These are phyloP conservation scores for Tiliqua scincoides DNA, from an alignment of 2,113 vertebrate genomes.

Conservation along the genomic window DNA sequence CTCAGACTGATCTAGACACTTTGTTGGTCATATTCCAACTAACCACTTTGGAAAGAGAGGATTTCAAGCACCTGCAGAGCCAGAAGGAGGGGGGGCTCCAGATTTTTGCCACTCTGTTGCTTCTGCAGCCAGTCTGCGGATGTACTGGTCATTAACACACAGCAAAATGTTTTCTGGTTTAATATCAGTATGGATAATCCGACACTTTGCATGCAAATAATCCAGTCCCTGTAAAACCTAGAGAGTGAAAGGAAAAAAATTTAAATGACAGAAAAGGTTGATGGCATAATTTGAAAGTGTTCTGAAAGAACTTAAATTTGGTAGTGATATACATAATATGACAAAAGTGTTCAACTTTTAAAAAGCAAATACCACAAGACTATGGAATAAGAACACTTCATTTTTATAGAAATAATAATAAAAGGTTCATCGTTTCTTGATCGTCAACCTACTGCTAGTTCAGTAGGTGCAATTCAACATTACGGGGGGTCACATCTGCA, in stretches of 20 bases:
- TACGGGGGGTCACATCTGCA: too few species aligned
- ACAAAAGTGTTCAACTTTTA: background rate
- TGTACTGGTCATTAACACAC: slow-evolving; percentile 91
- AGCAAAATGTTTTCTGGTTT: slow-evolving; percentile 97
- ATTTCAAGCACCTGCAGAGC: slow-evolving; percentile 87
- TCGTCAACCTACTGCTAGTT: background rate
- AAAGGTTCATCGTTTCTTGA: background rate
- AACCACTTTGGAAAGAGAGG: background rate
- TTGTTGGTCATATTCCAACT: background rate
- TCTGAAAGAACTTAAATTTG: background rate
- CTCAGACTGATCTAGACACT: background rate
- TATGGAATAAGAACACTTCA: background rate
- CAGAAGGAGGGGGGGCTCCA: slow-evolving; percentile 93
- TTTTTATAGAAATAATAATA: background rate
- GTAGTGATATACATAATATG: background rate
- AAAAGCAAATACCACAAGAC: background rate
- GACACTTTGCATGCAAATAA: slow-evolving; percentile 94
- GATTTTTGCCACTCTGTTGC: slow-evolving; percentile 95
- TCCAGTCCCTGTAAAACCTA: slow-evolving; percentile 96
- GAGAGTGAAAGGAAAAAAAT: background rate
- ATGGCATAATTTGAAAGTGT: background rate
- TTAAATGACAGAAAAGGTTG: background rate
- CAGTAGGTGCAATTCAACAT: slow-evolving; percentile 25
- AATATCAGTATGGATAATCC: slow-evolving; percentile 98
- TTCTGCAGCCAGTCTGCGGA: slow-evolving; percentile 92